A percentile compares a stretch with the other conserved stretches of the same genome.
Conservation (phyloP, 2,797 vertebrate genomes). For the Macropodus opercularis region DNA sequence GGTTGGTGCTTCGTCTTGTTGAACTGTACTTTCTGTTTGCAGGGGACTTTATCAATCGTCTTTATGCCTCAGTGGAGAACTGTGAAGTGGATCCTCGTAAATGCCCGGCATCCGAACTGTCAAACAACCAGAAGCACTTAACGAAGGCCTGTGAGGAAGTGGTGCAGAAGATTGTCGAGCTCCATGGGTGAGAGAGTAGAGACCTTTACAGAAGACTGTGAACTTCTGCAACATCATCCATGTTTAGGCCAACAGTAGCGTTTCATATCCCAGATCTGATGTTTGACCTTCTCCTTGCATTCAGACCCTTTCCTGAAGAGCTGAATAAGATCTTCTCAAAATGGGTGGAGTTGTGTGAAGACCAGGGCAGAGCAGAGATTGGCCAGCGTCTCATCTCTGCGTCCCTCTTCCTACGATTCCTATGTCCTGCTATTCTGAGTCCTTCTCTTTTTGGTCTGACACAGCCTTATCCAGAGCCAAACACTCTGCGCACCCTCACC, state of each 20-base stretch:
- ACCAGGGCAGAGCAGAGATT: constrained; percentile 80
- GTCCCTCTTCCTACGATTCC: constrained; percentile 94
- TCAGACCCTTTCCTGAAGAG: constrained; percentile 90
- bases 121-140: constrained; percentile 84
- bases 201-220: not conserved
- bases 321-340: constrained; percentile 88
- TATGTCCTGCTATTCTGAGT: constrained; percentile 93
- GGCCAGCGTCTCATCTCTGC: constrained; percentile 92
- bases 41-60: constrained; percentile 86
- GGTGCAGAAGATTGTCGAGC: constrained; percentile 83
- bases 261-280: constrained; percentile 3
- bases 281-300: constrained; percentile 5
- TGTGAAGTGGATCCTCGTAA: constrained; percentile 92
- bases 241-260: not conserved
- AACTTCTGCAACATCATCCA: constrained; percentile 6
- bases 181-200: constrained; percentile 82
- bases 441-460: constrained; percentile 93
- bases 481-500: constrained; percentile 88
- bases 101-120: constrained; percentile 83
- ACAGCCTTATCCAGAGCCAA: constrained; percentile 87
- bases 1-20: not conserved
- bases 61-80: constrained; percentile 83
- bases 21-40: constrained; percentile 5
- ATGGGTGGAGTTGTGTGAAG: constrained; percentile 87
- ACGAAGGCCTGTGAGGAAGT: constrained; percentile 86